A percentile compares a stretch with the other conserved stretches of the same genome.
phyloP scores from a whole-genome alignment of 2,888 invertebrate genomes.

The Stenichneumon culpator region DNA sequence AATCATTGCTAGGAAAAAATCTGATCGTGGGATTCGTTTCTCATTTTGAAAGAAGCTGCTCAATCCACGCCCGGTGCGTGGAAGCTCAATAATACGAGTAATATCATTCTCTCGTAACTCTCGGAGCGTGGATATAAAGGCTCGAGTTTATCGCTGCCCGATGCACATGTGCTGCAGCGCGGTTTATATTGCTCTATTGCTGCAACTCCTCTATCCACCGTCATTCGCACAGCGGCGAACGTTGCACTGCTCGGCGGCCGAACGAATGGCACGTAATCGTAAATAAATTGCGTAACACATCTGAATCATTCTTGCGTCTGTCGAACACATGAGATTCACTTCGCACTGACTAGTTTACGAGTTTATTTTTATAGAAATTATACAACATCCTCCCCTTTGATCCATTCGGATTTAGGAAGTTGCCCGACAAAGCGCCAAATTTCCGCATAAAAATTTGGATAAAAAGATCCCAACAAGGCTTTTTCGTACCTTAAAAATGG shows the following conservation, averaged over 20 bases:
- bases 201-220: constrained; percentile 2
- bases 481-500: no score
- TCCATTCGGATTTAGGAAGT: neutral
- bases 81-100: constrained; percentile 14
- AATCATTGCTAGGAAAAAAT: neutral
- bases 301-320: constrained; percentile 39
- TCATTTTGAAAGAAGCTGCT: constrained; percentile 16
- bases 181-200: constrained; percentile 2
- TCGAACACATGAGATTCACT: constrained; percentile 18
- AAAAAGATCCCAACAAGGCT: neutral
- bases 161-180: constrained; percentile 41
- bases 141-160: constrained; percentile 40
- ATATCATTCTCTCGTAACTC: neutral
- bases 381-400: neutral
- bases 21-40: neutral
- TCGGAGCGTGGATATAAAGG: constrained; percentile 29
- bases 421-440: neutral
- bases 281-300: constrained; percentile 59
- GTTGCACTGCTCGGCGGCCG: constrained; percentile 25
- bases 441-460: neutral
- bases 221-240: constrained; percentile 17
- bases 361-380: neutral
- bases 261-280: constrained; percentile 53
- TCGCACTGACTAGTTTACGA: neutral
- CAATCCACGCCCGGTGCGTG: constrained; percentile 28